phyloP scores from a whole-genome alignment of 2,888 invertebrate genomes.

The Nephrocerus scutellatus region DNA sequence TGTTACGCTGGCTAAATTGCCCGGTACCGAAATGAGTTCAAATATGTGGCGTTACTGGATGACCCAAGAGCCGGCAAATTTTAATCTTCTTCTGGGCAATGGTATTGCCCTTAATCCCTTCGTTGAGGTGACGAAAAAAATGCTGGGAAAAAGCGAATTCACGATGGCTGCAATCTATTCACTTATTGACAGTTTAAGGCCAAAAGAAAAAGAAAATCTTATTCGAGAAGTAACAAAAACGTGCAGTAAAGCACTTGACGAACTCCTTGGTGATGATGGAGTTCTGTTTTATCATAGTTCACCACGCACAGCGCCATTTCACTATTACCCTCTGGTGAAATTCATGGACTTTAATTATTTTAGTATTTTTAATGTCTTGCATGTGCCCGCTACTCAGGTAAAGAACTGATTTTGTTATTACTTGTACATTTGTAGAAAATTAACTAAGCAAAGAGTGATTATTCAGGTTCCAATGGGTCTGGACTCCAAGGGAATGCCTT shows the following conservation, averaged over 20 bases:
- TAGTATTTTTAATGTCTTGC: slow-evolving; percentile 75
- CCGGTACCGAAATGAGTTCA: slow-evolving; percentile 49
- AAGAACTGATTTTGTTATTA: neutral
- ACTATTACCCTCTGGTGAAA: slow-evolving; percentile 68
- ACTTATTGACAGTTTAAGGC: slow-evolving; percentile 59
- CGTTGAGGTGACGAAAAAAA: slow-evolving; percentile 55
- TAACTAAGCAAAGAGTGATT: neutral
- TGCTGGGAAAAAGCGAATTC: slow-evolving; percentile 57
- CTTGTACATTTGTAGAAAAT: slow-evolving; percentile 15
- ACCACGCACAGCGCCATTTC: slow-evolving; percentile 73
- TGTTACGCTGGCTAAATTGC: slow-evolving; percentile 35
- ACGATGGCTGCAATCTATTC: slow-evolving; percentile 63
- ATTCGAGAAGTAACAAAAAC: slow-evolving; percentile 55
- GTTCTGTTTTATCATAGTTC: slow-evolving; percentile 77
- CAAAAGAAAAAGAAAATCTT: slow-evolving; percentile 58
- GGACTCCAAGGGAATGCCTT: slow-evolving; percentile 70
- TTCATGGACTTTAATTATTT: slow-evolving; percentile 82
- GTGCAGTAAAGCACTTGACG: slow-evolving; percentile 56
- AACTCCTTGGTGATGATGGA: slow-evolving; percentile 67
- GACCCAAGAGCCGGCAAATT: slow-evolving; percentile 60
- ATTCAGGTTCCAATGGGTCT: slow-evolving; percentile 70
- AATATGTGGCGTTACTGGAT: slow-evolving; percentile 72
- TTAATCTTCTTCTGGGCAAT: slow-evolving; percentile 59
- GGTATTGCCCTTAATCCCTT: slow-evolving; percentile 52
- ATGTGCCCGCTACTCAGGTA: slow-evolving; percentile 76